Evolutionary conservation across 2,888 invertebrate genomes (phyloP), one percentile per base, ranked within the genome.

Genomic region (Ormyrus pomaceus): DNA sequence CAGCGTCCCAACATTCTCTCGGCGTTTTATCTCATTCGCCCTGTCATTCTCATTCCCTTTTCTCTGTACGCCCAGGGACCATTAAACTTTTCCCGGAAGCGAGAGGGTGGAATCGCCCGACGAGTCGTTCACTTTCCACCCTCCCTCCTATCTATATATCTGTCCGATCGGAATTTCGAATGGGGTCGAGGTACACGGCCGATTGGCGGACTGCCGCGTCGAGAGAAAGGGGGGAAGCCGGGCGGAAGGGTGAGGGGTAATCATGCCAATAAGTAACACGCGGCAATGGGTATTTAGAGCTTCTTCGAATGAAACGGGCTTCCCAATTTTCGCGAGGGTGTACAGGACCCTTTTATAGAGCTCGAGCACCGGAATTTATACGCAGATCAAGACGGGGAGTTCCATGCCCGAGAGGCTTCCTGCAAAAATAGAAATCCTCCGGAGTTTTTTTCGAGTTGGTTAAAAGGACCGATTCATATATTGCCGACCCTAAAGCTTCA

Each of bases 231-330:
- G 19, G 13, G 5, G n/a, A 13, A 13, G 19, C 13, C 10, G 45
- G 6, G 11, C 10, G 48, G 73, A 34, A 65, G 66, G n/a, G 65
- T 34, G 34, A 10, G 77, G 34, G 73, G 71, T 82, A 82, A 82
- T 80, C 74, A 80, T 75, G 80, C 77, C 82, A 82, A 82, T 82
- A 82, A 82, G 80, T 78, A 82, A 82, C 77, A 50, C 77, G 68
- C 79, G 64, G 66, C 82, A 66, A 80, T 80, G 65, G 82, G 80
- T 80, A 82, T 82, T 82, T 82, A 82, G 77, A 79, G 79, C 77
- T 77, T 74, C 72, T 65, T 68, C 73, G 61, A 62, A 75, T 34
- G 68, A 48, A 75, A 70, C 51, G 69, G 51, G 59, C 72, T 72
- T 72, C 51, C 77, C 73, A 71, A 77, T 82, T 80, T 80, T 75